Base-by-base conservation (phyloP, 92 coral and sea anemone genomes). In the Muricea muricata region DNA sequence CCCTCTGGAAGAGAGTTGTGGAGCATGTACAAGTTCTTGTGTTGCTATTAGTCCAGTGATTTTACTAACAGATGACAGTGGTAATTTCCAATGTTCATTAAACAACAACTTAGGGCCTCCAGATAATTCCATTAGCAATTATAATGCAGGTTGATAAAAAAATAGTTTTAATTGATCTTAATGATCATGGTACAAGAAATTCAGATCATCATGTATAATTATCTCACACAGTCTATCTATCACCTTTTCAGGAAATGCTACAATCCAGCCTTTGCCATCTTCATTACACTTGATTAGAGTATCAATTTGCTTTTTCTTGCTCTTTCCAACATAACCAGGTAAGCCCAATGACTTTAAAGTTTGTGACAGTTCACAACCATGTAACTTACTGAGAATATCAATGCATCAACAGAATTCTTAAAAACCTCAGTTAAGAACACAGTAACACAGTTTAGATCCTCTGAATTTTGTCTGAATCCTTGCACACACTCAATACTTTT, bases 241-340 rank as follows among this genome's bases (percentile, higher is more conserved):
- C n/a, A 66, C 83, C 68, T 87, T 87, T 13, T 82, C 91, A 55
- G 91, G 88, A 75, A 23, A 82, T 65, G 63, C 30, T 26, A 87
- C 29, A 18, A 18, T 82, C 75, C 54, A 56, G 12, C 21, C 23
- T 2, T 65, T 70, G 11, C 69, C 70, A 34, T 45, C 70, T 30
- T 29, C 81, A 21, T 50, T 4, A 9, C 48, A 65, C 54, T 55
- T 55, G 55, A 84, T 28, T 37, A 84, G 41, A 17, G 71, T 42
- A 76, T 77, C 88, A 17, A 88, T 58, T 77, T 90, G 93, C 21
- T 80, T 55, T 55, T 86, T 61, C 68, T 86, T 86, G 26, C 73
- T 76, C 34, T 86, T 90, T 45, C 90, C 93, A 82, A 56, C 74
- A 28, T 74, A 75, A 9, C 84, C 77, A 30, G 93, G 93, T 21